Evolutionary conservation across 1,140 invertebrate species (phyloP).

Genomic region (Drosophila lowei): DNA sequence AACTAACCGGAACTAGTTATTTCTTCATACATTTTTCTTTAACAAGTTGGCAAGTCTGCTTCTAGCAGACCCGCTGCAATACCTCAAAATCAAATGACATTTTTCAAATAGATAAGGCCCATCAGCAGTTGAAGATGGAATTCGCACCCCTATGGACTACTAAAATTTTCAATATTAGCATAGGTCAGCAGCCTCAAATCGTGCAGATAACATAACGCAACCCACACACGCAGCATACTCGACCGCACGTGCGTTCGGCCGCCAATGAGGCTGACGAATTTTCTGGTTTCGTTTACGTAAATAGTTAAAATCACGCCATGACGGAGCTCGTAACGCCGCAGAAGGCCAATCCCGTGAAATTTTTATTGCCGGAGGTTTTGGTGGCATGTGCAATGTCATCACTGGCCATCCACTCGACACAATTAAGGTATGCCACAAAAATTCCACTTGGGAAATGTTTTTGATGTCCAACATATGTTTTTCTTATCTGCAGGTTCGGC

Average conservation of each 20-base stretch:
- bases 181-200: constrained; percentile 37
- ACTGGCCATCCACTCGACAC: constrained; percentile 97
- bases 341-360: constrained; percentile 92
- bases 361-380: constrained; percentile 98
- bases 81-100: constrained; percentile 33
- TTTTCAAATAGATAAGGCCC: constrained; percentile 26
- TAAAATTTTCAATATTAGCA: constrained; percentile 33
- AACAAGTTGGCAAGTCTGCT: no score
- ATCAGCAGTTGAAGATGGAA: constrained; percentile 47
- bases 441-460: neutral
- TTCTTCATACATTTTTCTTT: no score
- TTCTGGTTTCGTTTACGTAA: constrained; percentile 58
- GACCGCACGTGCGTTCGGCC: no score
- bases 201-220: constrained; percentile 53
- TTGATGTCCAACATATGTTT: constrained; percentile 3
- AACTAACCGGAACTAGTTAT: no score
- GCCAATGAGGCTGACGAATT: constrained; percentile 9
- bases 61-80: no score
- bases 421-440: constrained; percentile 87
- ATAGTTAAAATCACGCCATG: constrained; percentile 35
- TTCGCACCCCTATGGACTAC: constrained; percentile 13
- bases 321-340: constrained; percentile 42
- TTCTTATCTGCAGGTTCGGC: constrained; percentile 86
- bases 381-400: constrained; percentile 96
- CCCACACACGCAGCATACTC: neutral